Percentiles rank a stretch among this genome's conserved stretches.
Evolutionary conservation across 1,140 invertebrate species (phyloP).

Genomic region (Agraylea sexmaculata): DNA sequence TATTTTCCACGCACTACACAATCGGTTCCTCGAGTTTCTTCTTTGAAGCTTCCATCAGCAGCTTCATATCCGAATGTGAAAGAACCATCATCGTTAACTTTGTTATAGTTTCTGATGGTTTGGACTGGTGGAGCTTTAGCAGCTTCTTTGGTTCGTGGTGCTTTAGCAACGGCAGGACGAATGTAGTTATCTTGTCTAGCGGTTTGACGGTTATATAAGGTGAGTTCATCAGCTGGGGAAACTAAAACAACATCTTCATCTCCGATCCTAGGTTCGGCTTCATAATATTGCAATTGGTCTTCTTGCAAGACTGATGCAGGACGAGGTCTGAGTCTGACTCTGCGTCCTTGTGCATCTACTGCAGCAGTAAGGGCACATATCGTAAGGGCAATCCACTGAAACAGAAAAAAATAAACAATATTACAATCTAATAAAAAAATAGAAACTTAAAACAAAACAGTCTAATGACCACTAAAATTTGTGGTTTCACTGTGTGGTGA

Average conservation of each 20-base stretch:
- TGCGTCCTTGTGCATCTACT: constrained; percentile 6
- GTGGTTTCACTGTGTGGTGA: too few species aligned
- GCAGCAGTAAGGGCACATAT: constrained; percentile 6
- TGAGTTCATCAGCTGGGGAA: constrained; percentile 29
- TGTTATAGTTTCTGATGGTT: constrained; percentile 69
- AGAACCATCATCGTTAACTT: constrained; percentile 72
- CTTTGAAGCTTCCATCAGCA: constrained; percentile 81
- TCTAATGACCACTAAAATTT: too few species aligned
- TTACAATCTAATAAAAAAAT: constrained; percentile 5
- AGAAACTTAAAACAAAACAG: constrained; percentile 1
- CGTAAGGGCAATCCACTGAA: constrained; percentile 13
- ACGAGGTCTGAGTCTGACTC: constrained; percentile 16
- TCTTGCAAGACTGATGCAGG: constrained; percentile 10
- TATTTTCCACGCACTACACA: constrained; percentile 81
- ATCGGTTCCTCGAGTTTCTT: constrained; percentile 74
- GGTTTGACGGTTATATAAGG: constrained; percentile 27
- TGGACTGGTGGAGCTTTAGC: constrained; percentile 60
- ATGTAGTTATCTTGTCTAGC: constrained; percentile 25
- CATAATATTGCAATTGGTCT: constrained; percentile 18
- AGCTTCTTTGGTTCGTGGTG: constrained; percentile 42
- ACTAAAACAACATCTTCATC: constrained; percentile 31
- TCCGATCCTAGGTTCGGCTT: constrained; percentile 14
- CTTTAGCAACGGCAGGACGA: constrained; percentile 16
- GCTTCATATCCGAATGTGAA: constrained; percentile 80
- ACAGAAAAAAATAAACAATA: constrained; percentile 11